phyloP scores from a whole-genome alignment of 2,797 vertebrate species.

The Gastrophryne carolinensis region DNA sequence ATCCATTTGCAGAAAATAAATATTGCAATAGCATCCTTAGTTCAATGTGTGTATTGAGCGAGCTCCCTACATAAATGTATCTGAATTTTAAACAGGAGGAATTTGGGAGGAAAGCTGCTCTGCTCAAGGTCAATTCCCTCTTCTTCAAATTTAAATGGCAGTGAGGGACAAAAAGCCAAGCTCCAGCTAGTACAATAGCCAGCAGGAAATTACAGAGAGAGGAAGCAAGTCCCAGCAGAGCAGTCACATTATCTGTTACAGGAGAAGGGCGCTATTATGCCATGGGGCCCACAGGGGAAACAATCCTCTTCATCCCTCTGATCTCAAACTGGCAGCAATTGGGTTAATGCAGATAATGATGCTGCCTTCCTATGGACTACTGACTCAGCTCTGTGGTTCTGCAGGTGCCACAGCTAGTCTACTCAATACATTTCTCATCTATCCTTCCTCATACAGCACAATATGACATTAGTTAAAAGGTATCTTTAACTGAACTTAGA shows the following conservation, averaged over 20 bases:
- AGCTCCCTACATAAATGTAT: background rate
- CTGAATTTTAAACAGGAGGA: background rate
- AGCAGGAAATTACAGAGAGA: constrained; percentile 62
- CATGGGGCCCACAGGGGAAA: constrained; percentile 18
- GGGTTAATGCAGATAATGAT: background rate
- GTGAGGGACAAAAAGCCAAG: constrained; percentile 72
- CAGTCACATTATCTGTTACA: constrained; percentile 32
- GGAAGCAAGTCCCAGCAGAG: constrained; percentile 24
- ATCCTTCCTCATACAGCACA: background rate
- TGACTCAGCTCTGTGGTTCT: background rate
- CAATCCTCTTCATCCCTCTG: background rate
- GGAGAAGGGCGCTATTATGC: constrained; percentile 22
- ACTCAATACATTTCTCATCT: background rate
- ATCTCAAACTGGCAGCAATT: background rate
- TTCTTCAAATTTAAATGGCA: constrained; percentile 64
- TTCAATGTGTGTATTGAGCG: background rate
- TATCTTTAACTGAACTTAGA: too few species aligned
- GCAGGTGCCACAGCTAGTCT: background rate
- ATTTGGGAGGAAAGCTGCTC: background rate
- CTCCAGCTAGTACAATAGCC: constrained; percentile 75
- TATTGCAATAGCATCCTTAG: too few species aligned
- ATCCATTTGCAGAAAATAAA: too few species aligned
- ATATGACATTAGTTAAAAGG: background rate
- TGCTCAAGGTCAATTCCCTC: constrained; percentile 33
- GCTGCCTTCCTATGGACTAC: background rate